Evolutionary conservation across 2,113 vertebrate genomes (phyloP), one percentile per base, ranked within the genome.

Genomic region (Ammodytes dubius): DNA sequence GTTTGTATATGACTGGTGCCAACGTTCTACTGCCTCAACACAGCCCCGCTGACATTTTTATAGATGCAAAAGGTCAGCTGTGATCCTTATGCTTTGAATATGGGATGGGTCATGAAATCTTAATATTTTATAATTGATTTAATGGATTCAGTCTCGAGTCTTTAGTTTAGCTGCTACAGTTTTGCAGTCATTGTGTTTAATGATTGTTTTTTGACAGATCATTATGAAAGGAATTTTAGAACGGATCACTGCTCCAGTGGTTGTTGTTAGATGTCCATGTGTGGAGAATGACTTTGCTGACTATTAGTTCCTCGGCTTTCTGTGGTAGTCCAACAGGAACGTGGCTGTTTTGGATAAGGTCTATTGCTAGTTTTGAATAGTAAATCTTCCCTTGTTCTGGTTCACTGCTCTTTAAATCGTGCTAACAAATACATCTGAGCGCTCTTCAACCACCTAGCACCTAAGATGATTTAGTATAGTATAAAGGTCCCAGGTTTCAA

Each of bases 31-130:
- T 53, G 46, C 53, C 50, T 53, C 52, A 39, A n/a, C 63, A 27
- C 37, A 67, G 11, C 37, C 37, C 61, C 67, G 52, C 68, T 84
- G 66, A 81, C 54, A 58, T 12, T 54, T 27, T 40, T 57, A 27
- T 27, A 3, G 13, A 7, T 65, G 35, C 37, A 49, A 27, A 27
- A 71, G 59, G 75, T 57, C 65, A 42, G 37, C 37, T 46, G 39
- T 43, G 19, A 60, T 66, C 10, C 53, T 57, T 65, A 53, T 60
- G n/a, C 68, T 69, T 57, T 7, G 57, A 12, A n/a, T 37, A 47
- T 61, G 6, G 27, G 3, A 8, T 39, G n/a, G 63, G 13, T 47
- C 42, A 56, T 61, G 42, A 75, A 75, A 74, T 19, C 27, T 39
- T 37, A 12, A 59, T 59, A 13, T 15, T 54, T 3, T 54, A 42